Conservation (phyloP, 2,888 invertebrate species). For the Homarus gammarus region DNA sequence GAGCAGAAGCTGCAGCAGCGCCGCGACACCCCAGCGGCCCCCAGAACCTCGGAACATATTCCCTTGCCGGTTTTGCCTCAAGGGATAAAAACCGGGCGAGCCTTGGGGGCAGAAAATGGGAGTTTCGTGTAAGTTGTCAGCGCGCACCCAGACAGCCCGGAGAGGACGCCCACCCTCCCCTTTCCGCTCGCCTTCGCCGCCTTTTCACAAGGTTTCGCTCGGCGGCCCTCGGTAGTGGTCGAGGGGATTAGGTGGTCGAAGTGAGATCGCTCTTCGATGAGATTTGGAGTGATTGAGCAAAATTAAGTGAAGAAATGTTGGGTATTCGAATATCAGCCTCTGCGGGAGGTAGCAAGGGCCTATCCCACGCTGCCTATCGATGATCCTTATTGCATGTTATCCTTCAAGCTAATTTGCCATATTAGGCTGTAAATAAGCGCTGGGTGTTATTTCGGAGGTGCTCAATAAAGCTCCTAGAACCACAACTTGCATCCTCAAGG, state of each 20-base stretch:
- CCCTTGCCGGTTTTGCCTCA: conserved; percentile 70
- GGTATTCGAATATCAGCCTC: conserved; percentile 69
- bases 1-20: background rate
- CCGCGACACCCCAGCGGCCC: conserved; percentile 58
- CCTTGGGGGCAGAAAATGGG: conserved; percentile 72
- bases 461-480: conserved; percentile 67
- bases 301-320: conserved; percentile 73
- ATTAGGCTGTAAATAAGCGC: conserved; percentile 61
- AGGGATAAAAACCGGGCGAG: conserved; percentile 68
- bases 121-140: conserved; percentile 72
- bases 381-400: conserved; percentile 69
- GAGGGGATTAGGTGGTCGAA: conserved; percentile 59
- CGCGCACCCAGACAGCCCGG: conserved; percentile 65
- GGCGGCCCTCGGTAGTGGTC: conserved; percentile 28
- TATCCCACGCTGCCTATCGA: conserved; percentile 44
- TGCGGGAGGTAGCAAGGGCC: conserved; percentile 46
- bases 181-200: conserved; percentile 52
- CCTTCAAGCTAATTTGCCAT: conserved; percentile 68
- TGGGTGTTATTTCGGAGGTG: conserved; percentile 67
- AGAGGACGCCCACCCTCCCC: conserved; percentile 43
- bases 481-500: conserved; percentile 45
- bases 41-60: conserved; percentile 67
- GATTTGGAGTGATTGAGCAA: conserved; percentile 72
- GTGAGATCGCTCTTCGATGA: conserved; percentile 71
- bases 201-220: conserved; percentile 55